Conservation (phyloP, 2,113 vertebrate genomes). For the Phaetusa simplex region DNA sequence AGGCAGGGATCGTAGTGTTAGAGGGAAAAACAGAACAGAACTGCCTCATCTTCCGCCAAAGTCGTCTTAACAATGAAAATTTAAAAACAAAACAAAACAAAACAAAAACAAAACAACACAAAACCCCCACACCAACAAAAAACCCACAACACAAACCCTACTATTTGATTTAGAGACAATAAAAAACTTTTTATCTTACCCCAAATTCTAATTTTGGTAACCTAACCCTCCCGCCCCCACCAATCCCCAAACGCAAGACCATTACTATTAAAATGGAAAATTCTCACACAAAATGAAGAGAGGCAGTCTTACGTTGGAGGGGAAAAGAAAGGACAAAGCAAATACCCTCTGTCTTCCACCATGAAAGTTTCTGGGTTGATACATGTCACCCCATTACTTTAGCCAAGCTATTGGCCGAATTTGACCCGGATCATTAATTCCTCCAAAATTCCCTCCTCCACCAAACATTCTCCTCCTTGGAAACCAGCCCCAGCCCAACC, state of each 20-base stretch:
- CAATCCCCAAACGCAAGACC: neutral
- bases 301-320: neutral
- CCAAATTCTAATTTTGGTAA: neutral
- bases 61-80: neutral
- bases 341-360: neutral
- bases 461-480: neutral
- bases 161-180: neutral
- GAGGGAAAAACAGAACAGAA: neutral
- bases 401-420: neutral
- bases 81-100: neutral
- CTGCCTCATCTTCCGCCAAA: rapidly evolving
- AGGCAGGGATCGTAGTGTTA: rapidly evolving
- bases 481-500: neutral
- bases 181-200: neutral
- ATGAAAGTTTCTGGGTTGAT: neutral
- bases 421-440: neutral
- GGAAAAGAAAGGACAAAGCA: neutral
- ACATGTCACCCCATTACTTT: neutral
- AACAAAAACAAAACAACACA: neutral
- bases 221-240: neutral
- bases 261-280: neutral
- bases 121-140: neutral
- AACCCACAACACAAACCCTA: neutral
- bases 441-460: neutral
- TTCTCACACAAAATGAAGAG: neutral